Conservation (phyloP, 2,888 invertebrate species). For the Eledona agricola region DNA sequence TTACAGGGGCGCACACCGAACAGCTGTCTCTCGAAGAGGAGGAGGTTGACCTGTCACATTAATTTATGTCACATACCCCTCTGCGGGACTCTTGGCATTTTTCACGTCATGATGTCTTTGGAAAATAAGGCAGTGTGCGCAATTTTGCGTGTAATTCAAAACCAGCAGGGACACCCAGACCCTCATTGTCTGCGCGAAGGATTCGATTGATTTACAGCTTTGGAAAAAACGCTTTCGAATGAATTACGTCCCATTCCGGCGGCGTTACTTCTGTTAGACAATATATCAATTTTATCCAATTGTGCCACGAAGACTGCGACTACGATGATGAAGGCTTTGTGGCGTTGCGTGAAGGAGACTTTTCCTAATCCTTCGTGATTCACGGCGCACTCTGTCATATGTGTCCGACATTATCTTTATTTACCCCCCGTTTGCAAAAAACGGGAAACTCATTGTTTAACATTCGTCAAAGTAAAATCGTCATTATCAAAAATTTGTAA, state of each 20-base stretch:
- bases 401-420: too few species aligned
- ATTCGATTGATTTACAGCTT: constrained; percentile 35
- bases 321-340: too few species aligned
- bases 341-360: too few species aligned
- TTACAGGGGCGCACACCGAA: constrained; percentile 49
- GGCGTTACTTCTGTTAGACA: constrained; percentile 12
- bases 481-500: too few species aligned
- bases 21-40: constrained; percentile 46
- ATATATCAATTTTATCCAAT: constrained; percentile 9
- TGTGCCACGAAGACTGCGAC: constrained; percentile 1
- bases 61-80: constrained; percentile 49
- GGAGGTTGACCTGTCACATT: constrained; percentile 51
- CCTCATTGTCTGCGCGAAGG: constrained; percentile 35
- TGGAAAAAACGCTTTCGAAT: constrained; percentile 23
- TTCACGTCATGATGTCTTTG: constrained; percentile 53
- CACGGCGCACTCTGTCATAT: too few species aligned
- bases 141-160: constrained; percentile 60
- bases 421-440: too few species aligned
- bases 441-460: too few species aligned
- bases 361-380: too few species aligned
- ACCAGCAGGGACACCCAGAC: constrained; percentile 47
- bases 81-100: constrained; percentile 48
- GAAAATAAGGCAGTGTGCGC: constrained; percentile 56
- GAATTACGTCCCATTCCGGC: constrained; percentile 30
- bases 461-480: too few species aligned